A percentile compares a stretch with the other conserved stretches of the same genome.
Conservation (phyloP, 2,113 vertebrate species). For the Brienomyrus brachyistius region DNA sequence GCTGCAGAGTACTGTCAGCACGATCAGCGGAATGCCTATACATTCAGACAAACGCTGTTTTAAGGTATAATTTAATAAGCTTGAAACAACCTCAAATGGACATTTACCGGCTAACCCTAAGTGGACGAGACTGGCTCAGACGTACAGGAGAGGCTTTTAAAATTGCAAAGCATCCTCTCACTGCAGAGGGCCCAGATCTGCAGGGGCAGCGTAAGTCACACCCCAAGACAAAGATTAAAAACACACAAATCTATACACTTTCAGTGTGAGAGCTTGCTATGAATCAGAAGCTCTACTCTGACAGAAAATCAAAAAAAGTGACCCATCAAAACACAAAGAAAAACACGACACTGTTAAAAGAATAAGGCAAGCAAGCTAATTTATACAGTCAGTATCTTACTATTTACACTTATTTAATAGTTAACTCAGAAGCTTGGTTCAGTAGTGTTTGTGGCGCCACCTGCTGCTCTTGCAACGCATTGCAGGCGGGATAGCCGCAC, state of each 20-base stretch:
- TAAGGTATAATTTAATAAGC: not conserved
- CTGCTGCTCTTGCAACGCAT: constrained; percentile 36
- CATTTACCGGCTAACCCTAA: not conserved
- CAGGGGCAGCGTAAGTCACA: not conserved
- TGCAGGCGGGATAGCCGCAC: constrained; percentile 29
- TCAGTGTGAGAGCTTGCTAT: not conserved
- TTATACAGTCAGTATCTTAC: constrained; percentile 45
- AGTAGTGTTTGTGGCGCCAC: constrained; percentile 35
- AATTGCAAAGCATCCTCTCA: not conserved
- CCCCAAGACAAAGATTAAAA: not conserved
- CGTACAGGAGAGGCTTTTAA: not conserved
- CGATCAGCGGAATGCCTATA: not conserved
- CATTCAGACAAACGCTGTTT: not conserved
- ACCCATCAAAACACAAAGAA: constrained; percentile 23
- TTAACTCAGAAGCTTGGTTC: constrained; percentile 22
- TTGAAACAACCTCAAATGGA: not conserved
- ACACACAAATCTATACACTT: not conserved
- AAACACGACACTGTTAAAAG: constrained; percentile 24
- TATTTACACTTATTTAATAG: constrained; percentile 48
- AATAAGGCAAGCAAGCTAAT: constrained; percentile 60
- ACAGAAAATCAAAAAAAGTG: not conserved
- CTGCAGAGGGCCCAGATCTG: not conserved
- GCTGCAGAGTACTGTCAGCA: not conserved
- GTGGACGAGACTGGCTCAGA: not conserved
- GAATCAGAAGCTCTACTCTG: not conserved